Conservation (phyloP, 1,140 invertebrate species). For the Drosophila virilis region DNA sequence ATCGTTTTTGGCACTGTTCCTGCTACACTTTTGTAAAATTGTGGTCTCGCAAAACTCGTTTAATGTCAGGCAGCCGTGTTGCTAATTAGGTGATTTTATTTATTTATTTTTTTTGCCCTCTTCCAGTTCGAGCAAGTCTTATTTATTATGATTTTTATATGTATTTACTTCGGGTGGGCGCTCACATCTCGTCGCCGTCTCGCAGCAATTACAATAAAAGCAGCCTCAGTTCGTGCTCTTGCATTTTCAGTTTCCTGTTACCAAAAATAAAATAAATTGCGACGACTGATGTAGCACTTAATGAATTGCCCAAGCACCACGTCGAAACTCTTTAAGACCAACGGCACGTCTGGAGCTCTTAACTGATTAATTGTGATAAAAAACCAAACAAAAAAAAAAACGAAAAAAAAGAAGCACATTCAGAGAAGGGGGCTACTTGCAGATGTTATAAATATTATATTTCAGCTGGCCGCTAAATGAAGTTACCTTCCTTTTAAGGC, state of each 20-base stretch:
- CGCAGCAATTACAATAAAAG: conserved; percentile 63
- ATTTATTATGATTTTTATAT: conserved; percentile 49
- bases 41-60: conserved; percentile 44
- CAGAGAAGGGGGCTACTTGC: conserved; percentile 6
- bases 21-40: conserved; percentile 29
- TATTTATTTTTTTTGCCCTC: background rate
- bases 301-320: conserved; percentile 52
- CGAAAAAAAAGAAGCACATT: background rate
- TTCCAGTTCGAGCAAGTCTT: conserved; percentile 33
- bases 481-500: conserved; percentile 47
- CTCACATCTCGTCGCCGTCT: conserved; percentile 32
- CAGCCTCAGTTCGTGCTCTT: conserved; percentile 51
- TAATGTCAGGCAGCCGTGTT: conserved; percentile 46
- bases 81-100: conserved; percentile 58
- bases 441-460: conserved; percentile 43
- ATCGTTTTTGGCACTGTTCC: too few species aligned
- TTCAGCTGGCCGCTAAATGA: conserved; percentile 28
- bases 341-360: conserved; percentile 56
- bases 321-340: conserved; percentile 34
- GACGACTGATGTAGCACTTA: conserved; percentile 52
- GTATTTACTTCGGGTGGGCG: conserved; percentile 41
- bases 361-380: conserved; percentile 57
- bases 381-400: conserved; percentile 1
- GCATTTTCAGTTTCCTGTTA: conserved; percentile 62
- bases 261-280: conserved; percentile 67